These are phyloP conservation scores for Hypocryptadius cinnamomeus DNA, from an alignment of 2,113 vertebrate species.

Conservation along the genomic window DNA sequence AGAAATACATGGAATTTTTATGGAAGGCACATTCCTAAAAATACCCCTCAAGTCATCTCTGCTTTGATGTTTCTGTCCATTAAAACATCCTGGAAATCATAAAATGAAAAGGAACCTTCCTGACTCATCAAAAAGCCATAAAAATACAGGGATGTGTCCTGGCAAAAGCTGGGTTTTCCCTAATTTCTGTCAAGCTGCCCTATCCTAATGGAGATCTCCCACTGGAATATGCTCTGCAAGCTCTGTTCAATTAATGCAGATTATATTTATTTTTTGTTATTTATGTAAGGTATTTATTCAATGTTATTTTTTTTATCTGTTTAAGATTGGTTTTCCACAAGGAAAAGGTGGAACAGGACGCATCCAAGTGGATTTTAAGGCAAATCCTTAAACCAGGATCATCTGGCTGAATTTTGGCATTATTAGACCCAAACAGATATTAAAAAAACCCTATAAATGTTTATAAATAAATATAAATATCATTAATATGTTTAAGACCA, in stretches of 20 bases:
- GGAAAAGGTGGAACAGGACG: background rate
- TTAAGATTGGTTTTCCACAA: accelerated
- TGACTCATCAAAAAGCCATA: too few relatives aligned
- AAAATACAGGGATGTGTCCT: background rate
- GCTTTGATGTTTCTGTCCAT: background rate
- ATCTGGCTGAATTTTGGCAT: background rate
- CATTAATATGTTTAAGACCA: background rate
- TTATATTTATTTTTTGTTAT: background rate
- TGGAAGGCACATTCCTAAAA: background rate
- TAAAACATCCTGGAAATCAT: background rate
- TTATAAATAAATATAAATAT: background rate
- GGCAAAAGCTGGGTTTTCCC: background rate
- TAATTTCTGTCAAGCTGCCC: background rate
- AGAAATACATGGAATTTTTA: background rate
- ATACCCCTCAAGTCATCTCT: background rate
- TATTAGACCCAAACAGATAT: background rate
- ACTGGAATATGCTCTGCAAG: background rate
- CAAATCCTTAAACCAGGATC: background rate
- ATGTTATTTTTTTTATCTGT: background rate
- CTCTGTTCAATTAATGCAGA: background rate
- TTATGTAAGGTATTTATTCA: background rate
- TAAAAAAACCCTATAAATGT: background rate
- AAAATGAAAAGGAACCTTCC: background rate
- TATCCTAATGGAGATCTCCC: background rate
- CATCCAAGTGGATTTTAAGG: background rate